These are phyloP conservation scores for Trichopoda pennipes DNA, from an alignment of 2,888 invertebrate genomes.

Conservation along the genomic window DNA sequence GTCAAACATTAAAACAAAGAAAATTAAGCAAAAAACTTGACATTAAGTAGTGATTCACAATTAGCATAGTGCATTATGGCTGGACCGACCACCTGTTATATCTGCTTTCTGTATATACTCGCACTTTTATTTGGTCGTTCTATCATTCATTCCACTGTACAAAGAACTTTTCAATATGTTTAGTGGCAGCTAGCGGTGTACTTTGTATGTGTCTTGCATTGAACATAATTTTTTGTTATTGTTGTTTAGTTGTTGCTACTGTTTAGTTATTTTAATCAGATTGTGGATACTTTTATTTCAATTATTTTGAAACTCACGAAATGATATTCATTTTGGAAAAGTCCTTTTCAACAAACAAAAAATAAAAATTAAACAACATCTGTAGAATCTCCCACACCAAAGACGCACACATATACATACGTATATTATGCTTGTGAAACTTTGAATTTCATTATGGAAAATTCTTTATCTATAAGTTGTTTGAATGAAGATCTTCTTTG, in stretches of 20 bases:
- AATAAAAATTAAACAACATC: constrained; percentile 33
- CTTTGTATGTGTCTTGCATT: background rate
- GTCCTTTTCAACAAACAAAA: constrained; percentile 22
- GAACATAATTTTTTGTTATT: background rate
- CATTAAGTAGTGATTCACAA: too few relatives aligned
- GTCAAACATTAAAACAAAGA: too few relatives aligned
- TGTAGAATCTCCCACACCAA: constrained; percentile 33
- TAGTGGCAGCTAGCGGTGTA: background rate
- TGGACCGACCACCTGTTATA: too few relatives aligned
- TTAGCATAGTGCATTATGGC: too few relatives aligned
- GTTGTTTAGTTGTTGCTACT: constrained; percentile 1
- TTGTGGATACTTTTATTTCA: constrained; percentile 64
- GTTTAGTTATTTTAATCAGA: constrained; percentile 60
- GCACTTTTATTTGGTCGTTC: too few relatives aligned
- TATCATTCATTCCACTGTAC: constrained; percentile 2
- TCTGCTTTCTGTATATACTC: too few relatives aligned
- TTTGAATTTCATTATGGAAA: constrained; percentile 51
- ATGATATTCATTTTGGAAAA: constrained; percentile 28
- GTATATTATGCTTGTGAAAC: constrained; percentile 27
- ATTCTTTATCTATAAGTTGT: background rate
- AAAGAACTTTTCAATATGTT: constrained; percentile 1
- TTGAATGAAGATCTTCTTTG: background rate
- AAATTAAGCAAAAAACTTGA: too few relatives aligned
- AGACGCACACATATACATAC: background rate
- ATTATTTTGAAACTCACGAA: constrained; percentile 58